Percentiles rank a stretch among this genome's conserved stretches.
phyloP scores from a whole-genome alignment of 1,140 invertebrate species.

The Bombus sibiricus region DNA sequence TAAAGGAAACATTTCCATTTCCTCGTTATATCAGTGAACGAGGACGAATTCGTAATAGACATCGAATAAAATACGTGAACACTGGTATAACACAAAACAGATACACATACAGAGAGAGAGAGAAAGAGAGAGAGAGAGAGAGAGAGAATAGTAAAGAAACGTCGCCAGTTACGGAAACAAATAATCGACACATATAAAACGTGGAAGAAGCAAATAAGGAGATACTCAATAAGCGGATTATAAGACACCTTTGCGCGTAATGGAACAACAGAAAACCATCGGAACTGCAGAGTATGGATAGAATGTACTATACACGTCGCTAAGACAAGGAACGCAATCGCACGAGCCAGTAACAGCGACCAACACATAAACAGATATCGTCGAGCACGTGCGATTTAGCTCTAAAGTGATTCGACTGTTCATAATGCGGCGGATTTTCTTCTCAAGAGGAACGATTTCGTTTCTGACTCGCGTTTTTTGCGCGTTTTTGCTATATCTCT shows the following conservation, averaged over 20 bases:
- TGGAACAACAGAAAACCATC: slow-evolving; percentile 48
- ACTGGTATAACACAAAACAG: neutral
- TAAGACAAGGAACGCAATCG: slow-evolving; percentile 58
- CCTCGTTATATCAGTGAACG: neutral
- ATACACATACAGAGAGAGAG: neutral
- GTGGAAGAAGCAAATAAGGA: slow-evolving; percentile 42
- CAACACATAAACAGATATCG: neutral
- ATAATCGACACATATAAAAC: slow-evolving; percentile 29
- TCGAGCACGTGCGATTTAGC: slow-evolving; percentile 13
- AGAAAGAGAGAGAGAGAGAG: too few relatives aligned
- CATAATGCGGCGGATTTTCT: slow-evolving; percentile 11
- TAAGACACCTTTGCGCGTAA: slow-evolving; percentile 60
- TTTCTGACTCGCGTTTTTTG: neutral
- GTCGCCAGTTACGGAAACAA: neutral
- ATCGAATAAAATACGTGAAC: slow-evolving; percentile 2
- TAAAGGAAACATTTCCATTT: neutral
- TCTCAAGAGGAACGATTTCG: neutral
- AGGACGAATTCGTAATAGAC: slow-evolving; percentile 3
- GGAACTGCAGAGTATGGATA: slow-evolving; percentile 5
- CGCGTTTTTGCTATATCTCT: neutral
- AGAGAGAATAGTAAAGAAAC: slow-evolving; percentile 4
- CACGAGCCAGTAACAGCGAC: slow-evolving; percentile 26
- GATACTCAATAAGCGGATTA: slow-evolving; percentile 61
- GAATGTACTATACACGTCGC: slow-evolving; percentile 35
- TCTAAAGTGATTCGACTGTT: neutral